Evolutionary conservation across 2,797 vertebrate genomes (phyloP).

Genomic region (Argentina silus): DNA sequence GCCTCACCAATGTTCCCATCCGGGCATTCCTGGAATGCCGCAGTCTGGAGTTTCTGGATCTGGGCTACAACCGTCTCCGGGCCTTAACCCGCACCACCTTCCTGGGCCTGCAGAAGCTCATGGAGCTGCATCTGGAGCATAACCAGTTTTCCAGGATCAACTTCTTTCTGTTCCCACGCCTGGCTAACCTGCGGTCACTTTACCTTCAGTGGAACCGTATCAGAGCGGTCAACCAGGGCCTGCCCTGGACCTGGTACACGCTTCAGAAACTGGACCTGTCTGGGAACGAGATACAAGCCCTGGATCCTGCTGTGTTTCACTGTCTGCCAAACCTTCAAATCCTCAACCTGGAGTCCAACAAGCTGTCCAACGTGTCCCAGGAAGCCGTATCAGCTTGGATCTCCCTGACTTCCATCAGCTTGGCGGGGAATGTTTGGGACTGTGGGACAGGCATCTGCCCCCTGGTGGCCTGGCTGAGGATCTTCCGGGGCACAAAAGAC

Average conservation of each 20-base stretch:
- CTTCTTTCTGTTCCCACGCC: conserved; percentile 96
- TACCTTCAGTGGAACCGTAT: conserved; percentile 99
- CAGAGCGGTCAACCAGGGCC: conserved; percentile 92
- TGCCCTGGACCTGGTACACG: conserved; percentile 98
- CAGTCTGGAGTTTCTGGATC: conserved; percentile 96
- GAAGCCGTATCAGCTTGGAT: conserved; percentile 95
- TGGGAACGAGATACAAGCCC: conserved; percentile 92
- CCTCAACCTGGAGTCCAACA: conserved; percentile 98
- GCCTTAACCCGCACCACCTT: conserved; percentile 95
- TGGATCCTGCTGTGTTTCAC: conserved; percentile 92
- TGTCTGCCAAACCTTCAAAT: conserved; percentile 97
- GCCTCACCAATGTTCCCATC: conserved; percentile 91
- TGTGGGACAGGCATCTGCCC: conserved; percentile 94
- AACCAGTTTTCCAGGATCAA: conserved; percentile 99
- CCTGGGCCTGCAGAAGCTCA: conserved; percentile 90
- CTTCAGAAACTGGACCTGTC: conserved; percentile 98
- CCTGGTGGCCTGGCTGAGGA: conserved; percentile 93
- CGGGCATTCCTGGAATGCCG: conserved; percentile 95
- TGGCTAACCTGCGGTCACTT: conserved; percentile 93
- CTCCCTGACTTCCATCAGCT: conserved; percentile 93
- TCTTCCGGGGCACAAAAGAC: conserved; percentile 95
- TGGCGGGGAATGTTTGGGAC: conserved; percentile 98
- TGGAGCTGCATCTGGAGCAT: conserved; percentile 97
- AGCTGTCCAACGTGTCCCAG: conserved; percentile 94
- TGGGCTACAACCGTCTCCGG: conserved; percentile 96